A percentile compares a stretch with the other conserved stretches of the same genome.
Evolutionary conservation across 2,113 vertebrate genomes (phyloP).

Genomic region (Neodon shergylaensis): DNA sequence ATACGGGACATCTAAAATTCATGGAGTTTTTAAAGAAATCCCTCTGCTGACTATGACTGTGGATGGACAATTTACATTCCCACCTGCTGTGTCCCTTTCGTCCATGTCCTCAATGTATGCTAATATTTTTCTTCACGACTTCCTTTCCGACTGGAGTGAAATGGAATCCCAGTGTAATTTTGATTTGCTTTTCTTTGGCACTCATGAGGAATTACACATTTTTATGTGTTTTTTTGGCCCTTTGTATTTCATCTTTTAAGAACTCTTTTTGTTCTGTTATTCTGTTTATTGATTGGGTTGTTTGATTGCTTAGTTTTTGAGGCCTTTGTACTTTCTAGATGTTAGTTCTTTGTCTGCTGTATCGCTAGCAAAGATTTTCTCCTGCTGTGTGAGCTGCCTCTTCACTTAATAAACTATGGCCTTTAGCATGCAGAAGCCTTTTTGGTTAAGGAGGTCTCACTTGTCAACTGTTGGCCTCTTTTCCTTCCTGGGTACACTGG

Average conservation of each 20-base stretch:
- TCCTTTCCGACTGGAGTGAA: not conserved
- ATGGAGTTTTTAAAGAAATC: not conserved
- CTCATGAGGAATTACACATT: not conserved
- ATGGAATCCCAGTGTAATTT: not conserved
- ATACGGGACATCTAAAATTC: not conserved
- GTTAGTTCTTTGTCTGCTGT: not conserved
- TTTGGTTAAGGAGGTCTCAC: not conserved
- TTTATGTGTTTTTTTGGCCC: not conserved
- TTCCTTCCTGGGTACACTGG: not conserved
- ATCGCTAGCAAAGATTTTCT: too few species aligned
- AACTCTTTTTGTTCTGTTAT: not conserved
- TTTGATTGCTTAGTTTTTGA: not conserved
- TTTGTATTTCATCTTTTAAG: not conserved
- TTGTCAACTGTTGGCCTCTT: not conserved
- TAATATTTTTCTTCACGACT: not conserved
- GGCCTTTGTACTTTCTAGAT: not conserved
- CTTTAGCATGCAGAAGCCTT: not conserved
- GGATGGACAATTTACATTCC: too few species aligned
- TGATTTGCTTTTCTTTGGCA: not conserved
- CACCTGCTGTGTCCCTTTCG: not conserved
- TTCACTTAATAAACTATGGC: not conserved
- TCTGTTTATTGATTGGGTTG: not conserved
- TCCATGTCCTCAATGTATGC: not conserved
- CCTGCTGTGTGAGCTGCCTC: not conserved
- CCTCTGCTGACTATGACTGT: not conserved